Evolutionary conservation across 2,888 invertebrate genomes (phyloP), one percentile per base, ranked within the genome.

Genomic region (Myopa testacea): DNA sequence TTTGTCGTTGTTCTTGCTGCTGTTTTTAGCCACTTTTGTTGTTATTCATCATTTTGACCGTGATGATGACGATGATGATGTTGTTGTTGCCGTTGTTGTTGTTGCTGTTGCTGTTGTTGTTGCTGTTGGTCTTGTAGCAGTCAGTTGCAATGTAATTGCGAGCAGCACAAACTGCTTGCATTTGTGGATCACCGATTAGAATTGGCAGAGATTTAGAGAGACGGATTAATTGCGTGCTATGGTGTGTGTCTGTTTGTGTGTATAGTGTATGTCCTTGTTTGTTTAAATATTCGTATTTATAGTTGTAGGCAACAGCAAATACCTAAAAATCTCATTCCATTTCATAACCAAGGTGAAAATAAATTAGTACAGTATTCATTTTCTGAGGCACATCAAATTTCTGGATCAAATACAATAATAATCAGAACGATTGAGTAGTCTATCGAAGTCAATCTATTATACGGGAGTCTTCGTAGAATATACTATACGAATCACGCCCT

Each of bases 111-210:
- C 37, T 16, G 55, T 16, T 71, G 38, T 38, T 72, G 16, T 34
- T 19, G 37, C 37, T 52, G 70, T 62, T 38, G 71, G 37, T 73
- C 19, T 63, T 45, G 45, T 19, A 40, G n/a, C 45, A 38, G 58
- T 50, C 26, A 70, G 50, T 73, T 62, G 62, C 73, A 45, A 45
- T 62, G n/a, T 40, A 58, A 58, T 55, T 14, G 19, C 52, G 40
- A 38, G 14, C 19, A 74, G 34, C 58, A 10, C 26, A 68, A 68
- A 58, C 67, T 55, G 68, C 19, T 45, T 58, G 75, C 34, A 68
- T 67, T 45, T 67, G 58, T 38, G 75, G 75, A 67, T 68, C 75
- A 75, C 37, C 75, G 58, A 75, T 68, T 68, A 68, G 75, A 75
- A 68, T 58, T 68, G 55, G 19, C 50, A 68, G 75, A 67, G 75